A percentile compares a stretch with the other conserved stretches of the same genome.
These are phyloP conservation scores for Drosophila bifasciata DNA, from an alignment of 1,140 invertebrate genomes.

Conservation along the genomic window DNA sequence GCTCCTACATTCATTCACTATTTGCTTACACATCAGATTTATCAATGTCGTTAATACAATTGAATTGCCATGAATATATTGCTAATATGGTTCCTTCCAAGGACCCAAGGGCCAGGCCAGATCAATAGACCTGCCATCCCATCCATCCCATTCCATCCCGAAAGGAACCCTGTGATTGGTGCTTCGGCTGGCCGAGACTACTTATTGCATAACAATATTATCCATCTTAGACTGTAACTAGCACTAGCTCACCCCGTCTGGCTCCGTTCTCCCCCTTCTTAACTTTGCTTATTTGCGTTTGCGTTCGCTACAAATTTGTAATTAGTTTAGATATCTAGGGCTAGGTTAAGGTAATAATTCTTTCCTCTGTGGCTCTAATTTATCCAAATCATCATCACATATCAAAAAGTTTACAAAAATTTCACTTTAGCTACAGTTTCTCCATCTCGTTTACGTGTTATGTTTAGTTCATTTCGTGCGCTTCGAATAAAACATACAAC, in stretches of 20 bases:
- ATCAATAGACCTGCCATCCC: conserved; percentile 28
- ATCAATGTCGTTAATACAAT: conserved; percentile 75
- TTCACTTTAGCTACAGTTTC: conserved; percentile 62
- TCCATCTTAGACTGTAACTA: conserved; percentile 30
- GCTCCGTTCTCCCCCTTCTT: no score
- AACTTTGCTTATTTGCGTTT: conserved; percentile 23
- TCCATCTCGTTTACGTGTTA: conserved; percentile 27
- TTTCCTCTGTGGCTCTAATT: conserved; percentile 65
- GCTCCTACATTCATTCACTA: conserved; percentile 59
- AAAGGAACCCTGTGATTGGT: conserved; percentile 32
- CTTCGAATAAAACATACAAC: conserved; percentile 78
- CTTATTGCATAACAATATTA: conserved; percentile 58
- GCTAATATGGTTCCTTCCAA: conserved; percentile 56
- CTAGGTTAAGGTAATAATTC: conserved; percentile 62
- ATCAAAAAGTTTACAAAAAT: conserved; percentile 83
- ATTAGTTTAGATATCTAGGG: conserved; percentile 67
- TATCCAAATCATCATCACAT: conserved; percentile 81
- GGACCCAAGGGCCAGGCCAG: conserved; percentile 5
- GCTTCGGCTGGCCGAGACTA: conserved; percentile 64
- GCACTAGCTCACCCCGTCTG: conserved; percentile 41
- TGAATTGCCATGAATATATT: conserved; percentile 77
- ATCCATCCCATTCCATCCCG: neutral
- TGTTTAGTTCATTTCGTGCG: conserved; percentile 62
- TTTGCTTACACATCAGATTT: conserved; percentile 53
- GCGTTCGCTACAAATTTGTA: conserved; percentile 56